Percentiles rank a stretch among this genome's conserved stretches.
These are phyloP conservation scores for Carcharodon carcharias DNA, from an alignment of 2,797 vertebrate species.

Conservation along the genomic window DNA sequence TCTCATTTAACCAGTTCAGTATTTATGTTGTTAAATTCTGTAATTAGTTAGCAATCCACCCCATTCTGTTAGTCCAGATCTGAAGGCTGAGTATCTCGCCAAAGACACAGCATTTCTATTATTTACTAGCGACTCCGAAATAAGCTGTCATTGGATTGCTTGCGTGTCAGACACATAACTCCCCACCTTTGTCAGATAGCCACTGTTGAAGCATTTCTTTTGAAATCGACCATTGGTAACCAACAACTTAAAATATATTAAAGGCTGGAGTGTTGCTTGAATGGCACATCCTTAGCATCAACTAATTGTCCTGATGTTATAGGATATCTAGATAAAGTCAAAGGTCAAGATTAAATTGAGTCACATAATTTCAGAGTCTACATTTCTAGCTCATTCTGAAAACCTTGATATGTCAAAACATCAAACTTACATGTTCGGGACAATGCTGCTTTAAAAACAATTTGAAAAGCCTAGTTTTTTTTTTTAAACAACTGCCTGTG, in stretches of 20 bases:
- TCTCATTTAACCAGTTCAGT: background rate
- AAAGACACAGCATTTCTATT: background rate
- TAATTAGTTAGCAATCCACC: background rate
- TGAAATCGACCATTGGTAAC: background rate
- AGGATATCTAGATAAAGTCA: background rate
- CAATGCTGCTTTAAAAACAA: conserved; percentile 23
- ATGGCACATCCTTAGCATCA: background rate
- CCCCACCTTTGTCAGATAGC: background rate
- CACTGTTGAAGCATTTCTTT: background rate
- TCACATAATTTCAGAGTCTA: background rate
- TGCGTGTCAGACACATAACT: background rate
- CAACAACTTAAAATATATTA: background rate
- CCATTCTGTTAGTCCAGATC: background rate
- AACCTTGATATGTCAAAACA: background rate
- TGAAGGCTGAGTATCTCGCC: background rate
- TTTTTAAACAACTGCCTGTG: background rate
- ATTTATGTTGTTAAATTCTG: background rate
- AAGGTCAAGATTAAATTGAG: background rate
- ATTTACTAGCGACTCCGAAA: background rate
- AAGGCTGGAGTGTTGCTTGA: background rate
- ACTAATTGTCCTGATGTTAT: background rate
- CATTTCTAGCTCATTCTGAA: background rate
- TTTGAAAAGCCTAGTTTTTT: background rate
- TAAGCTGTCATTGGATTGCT: background rate
- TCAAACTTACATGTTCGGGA: background rate